Conservation (phyloP, 2,113 vertebrate species). For the Oreochromis spilurus region DNA sequence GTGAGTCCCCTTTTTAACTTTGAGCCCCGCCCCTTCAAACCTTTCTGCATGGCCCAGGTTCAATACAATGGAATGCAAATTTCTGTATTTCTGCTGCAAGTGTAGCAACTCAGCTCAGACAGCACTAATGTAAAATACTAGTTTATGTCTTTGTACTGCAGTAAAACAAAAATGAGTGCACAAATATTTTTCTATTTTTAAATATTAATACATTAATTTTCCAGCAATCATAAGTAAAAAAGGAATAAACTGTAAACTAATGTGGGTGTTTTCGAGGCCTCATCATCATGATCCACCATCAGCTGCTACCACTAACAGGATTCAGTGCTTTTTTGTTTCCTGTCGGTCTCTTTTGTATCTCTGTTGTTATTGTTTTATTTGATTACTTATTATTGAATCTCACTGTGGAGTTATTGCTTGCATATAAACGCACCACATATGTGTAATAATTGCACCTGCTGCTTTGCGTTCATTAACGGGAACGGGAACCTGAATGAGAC, state of each 20-base stretch:
- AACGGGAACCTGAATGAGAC: neutral
- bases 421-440: neutral
- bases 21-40: neutral
- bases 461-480: fast-evolving
- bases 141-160: fast-evolving
- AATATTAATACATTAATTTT: neutral
- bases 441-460: fast-evolving
- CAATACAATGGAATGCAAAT: neutral
- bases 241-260: neutral
- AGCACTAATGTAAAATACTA: neutral
- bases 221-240: neutral
- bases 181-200: neutral
- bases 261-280: neutral
- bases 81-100: neutral
- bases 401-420: fast-evolving
- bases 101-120: neutral
- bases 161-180: neutral
- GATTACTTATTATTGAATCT: fast-evolving
- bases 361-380: neutral
- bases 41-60: fast-evolving
- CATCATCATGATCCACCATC: fast-evolving
- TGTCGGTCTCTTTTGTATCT: fast-evolving
- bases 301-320: neutral
- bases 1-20: neutral
- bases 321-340: neutral